These are phyloP conservation scores for Gandaritis pyraliata DNA, from an alignment of 2,888 invertebrate species.

Conservation along the genomic window DNA sequence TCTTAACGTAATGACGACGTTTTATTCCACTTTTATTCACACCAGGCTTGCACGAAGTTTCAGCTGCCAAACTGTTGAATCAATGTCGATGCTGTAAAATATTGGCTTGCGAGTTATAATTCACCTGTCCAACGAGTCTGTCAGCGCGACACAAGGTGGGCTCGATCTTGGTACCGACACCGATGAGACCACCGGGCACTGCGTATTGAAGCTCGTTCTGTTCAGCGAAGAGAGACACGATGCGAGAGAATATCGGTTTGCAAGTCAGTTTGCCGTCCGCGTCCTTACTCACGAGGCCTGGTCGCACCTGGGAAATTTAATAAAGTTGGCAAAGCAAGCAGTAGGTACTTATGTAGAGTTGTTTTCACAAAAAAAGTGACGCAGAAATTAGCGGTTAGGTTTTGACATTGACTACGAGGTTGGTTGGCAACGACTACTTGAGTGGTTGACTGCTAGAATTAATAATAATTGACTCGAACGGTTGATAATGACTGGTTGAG, in stretches of 20 bases:
- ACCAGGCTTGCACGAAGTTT: too few species aligned
- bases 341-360: not conserved
- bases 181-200: constrained; percentile 99
- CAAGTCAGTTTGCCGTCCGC: constrained; percentile 97
- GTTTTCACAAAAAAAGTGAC: too few species aligned
- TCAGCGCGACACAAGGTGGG: constrained; percentile 99
- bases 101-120: not conserved
- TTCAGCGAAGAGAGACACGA: constrained; percentile 98
- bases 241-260: constrained; percentile 97
- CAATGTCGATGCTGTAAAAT: too few species aligned
- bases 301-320: constrained; percentile 85
- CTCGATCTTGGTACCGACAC: constrained; percentile 99
- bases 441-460: too few species aligned
- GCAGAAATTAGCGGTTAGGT: too few species aligned
- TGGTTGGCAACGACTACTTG: too few species aligned
- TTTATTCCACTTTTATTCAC: too few species aligned
- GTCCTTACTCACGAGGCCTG: constrained; percentile 98
- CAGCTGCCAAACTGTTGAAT: too few species aligned
- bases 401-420: too few species aligned
- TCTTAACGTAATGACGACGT: too few species aligned
- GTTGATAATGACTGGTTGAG: too few species aligned
- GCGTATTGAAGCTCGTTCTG: constrained; percentile 99
- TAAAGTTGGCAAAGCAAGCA: constrained; percentile 9
- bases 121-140: constrained; percentile 96
- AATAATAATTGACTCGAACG: too few species aligned